Conservation (phyloP, 2,888 invertebrate species). For the Anodontia alba region DNA sequence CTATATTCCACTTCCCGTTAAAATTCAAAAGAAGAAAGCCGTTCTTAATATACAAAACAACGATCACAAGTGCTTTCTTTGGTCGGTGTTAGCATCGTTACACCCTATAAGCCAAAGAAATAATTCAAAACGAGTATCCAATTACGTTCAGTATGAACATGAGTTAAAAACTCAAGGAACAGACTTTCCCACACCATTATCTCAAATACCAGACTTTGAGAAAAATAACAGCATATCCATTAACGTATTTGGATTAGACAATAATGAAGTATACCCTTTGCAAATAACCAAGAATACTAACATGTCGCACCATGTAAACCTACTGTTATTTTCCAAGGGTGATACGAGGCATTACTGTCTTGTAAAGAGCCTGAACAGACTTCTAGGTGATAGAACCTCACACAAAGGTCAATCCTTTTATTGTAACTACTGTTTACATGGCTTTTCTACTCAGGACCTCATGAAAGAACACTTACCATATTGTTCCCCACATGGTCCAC, state of each 20-base stretch:
- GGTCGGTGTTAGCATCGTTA: constrained; percentile 40
- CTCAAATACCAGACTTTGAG: constrained; percentile 38
- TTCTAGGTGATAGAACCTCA: constrained; percentile 12
- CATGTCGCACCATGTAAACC: constrained; percentile 21
- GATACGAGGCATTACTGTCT: constrained; percentile 27
- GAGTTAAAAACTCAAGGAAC: constrained; percentile 26
- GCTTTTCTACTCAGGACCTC: neutral
- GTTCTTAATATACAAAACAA: constrained; percentile 47
- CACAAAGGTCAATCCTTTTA: neutral
- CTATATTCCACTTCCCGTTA: no score
- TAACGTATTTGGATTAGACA: constrained; percentile 41
- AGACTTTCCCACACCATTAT: constrained; percentile 18
- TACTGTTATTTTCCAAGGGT: neutral
- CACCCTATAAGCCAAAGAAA: constrained; percentile 35
- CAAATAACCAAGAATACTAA: constrained; percentile 29
- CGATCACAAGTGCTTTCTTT: constrained; percentile 50
- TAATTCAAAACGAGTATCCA: constrained; percentile 15
- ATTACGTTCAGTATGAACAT: constrained; percentile 22
- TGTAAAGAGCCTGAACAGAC: neutral
- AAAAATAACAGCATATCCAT: constrained; percentile 39
- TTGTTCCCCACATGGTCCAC: neutral
- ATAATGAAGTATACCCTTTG: constrained; percentile 28
- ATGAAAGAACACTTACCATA: neutral
- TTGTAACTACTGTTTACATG: constrained; percentile 29
- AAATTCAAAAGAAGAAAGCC: no score